Percentiles rank a stretch among this genome's conserved stretches.
These are phyloP conservation scores for Adelosebastes latens DNA, from an alignment of 2,797 vertebrate genomes.

Conservation along the genomic window DNA sequence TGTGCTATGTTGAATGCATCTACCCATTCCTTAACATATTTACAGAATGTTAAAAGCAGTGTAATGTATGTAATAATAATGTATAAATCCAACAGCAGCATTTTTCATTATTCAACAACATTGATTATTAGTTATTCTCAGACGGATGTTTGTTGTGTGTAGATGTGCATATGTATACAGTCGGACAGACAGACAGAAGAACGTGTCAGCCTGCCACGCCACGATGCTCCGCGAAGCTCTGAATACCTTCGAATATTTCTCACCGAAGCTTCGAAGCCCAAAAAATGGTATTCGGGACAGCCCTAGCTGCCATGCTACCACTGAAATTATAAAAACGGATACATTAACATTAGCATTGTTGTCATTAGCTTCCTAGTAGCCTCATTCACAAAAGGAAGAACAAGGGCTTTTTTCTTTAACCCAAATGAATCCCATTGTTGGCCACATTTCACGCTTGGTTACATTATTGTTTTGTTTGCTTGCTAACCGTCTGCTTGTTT, in stretches of 20 bases:
- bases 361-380: constrained; percentile 31
- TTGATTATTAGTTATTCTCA: no score
- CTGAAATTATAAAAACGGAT: not conserved
- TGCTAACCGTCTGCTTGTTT: constrained; percentile 62
- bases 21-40: not conserved
- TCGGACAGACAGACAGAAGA: no score
- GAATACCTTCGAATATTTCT: no score
- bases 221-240: no score
- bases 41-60: not conserved
- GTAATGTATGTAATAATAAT: no score
- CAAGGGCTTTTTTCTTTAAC: constrained; percentile 47
- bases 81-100: no score
- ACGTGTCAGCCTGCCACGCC: no score
- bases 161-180: no score
- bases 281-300: no score
- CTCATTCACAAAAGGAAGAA: constrained; percentile 57
- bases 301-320: not conserved
- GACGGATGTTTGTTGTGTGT: no score
- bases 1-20: not conserved
- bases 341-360: constrained; percentile 32
- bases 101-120: no score
- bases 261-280: no score
- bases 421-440: constrained; percentile 75
- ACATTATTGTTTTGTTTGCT: constrained; percentile 72
- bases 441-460: constrained; percentile 70